phyloP scores from a whole-genome alignment of 2,797 vertebrate species.

The Tympanoctomys barrerae region DNA sequence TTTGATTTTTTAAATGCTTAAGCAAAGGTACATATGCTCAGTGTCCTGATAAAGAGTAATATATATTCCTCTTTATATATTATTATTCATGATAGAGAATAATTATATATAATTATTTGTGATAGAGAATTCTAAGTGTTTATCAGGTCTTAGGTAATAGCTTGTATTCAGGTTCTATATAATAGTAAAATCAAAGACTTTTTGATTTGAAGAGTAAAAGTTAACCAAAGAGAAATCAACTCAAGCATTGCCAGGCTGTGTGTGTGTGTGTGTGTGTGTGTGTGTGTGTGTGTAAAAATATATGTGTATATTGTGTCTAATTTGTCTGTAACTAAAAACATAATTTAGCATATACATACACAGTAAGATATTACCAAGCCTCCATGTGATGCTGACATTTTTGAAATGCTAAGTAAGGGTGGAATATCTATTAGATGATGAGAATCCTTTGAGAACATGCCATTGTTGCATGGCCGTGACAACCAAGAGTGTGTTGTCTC shows the following conservation, averaged over 20 bases:
- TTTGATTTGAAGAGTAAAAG: constrained; percentile 30
- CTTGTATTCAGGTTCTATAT: neutral
- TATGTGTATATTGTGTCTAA: neutral
- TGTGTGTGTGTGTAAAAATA: neutral
- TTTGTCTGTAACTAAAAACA: neutral
- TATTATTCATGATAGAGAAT: constrained; percentile 6
- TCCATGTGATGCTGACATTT: neutral
- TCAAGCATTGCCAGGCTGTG: neutral
- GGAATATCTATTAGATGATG: neutral
- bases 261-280: neutral
- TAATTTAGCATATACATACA: neutral
- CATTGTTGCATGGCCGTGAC: constrained; percentile 10
- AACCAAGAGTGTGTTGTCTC: constrained; percentile 45
- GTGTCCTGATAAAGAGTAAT: neutral
- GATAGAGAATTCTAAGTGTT: constrained; percentile 9
- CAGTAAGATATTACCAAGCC: neutral
- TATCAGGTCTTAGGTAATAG: constrained; percentile 52
- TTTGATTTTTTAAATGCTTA: constrained; percentile 64
- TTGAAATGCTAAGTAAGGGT: neutral
- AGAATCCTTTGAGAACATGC: neutral
- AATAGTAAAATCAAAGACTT: constrained; percentile 47
- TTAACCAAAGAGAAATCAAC: constrained; percentile 44
- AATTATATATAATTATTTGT: neutral
- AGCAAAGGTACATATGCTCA: neutral
- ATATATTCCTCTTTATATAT: neutral